Evolutionary conservation across 2,888 invertebrate genomes (phyloP).

Genomic region (Escarpia spicata): DNA sequence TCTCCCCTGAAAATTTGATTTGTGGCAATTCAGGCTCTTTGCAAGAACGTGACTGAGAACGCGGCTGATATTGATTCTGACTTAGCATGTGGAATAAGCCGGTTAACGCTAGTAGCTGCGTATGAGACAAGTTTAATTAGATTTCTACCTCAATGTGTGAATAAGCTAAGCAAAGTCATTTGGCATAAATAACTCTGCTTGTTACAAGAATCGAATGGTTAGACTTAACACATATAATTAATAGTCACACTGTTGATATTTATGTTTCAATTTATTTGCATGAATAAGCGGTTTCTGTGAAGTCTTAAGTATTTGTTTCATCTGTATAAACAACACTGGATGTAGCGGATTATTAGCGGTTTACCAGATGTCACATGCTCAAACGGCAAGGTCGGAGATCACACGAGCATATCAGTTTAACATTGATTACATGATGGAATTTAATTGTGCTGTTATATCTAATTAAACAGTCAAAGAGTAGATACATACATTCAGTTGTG

Average conservation of each 20-base stretch:
- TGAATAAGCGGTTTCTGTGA: neutral
- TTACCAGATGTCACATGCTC: neutral
- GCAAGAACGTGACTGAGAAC: neutral
- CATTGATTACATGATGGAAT: neutral
- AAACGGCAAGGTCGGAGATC: neutral
- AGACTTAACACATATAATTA: neutral
- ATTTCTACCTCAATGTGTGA: neutral
- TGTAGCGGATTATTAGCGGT: neutral
- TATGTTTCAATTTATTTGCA: neutral
- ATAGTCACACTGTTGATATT: neutral
- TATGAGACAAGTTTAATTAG: conserved; percentile 16
- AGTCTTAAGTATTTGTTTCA: neutral
- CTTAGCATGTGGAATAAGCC: neutral
- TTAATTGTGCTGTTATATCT: conserved; percentile 2
- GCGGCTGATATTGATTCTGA: neutral
- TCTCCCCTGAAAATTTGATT: conserved; percentile 1
- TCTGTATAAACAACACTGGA: neutral
- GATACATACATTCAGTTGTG: neutral
- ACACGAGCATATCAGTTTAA: neutral
- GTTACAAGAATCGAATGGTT: neutral
- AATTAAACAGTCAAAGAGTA: neutral
- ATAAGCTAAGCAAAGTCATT: neutral
- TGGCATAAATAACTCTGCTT: neutral
- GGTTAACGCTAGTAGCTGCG: neutral
- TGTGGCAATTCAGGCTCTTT: neutral